Evolutionary conservation across 2,113 vertebrate species (phyloP), one percentile per base, ranked within the genome.

Genomic region (Lutjanus erythropterus): DNA sequence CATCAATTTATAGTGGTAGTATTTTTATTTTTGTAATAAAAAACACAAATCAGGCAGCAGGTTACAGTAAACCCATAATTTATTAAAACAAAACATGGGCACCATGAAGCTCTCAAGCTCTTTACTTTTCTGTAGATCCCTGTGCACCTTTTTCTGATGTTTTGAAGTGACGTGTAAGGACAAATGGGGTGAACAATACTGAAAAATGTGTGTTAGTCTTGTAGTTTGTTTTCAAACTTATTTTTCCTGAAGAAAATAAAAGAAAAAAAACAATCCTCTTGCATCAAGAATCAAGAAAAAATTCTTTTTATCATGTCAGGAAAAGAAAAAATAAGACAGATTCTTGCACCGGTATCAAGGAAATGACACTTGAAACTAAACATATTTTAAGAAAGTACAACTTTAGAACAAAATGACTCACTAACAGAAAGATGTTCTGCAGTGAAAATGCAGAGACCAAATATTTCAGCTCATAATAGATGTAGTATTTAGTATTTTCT

Each of bases 131-230:
- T 19, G 9, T 23, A 23, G 19, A 7, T n/a, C 7, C 33, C 12
- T 35, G 0, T 23, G 5, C 1, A 23, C 5, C 0, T 0, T 5
- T 39, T 11, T 8, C 0, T 23, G 23, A 39, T 23, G 19, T 35
- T 59, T 35, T 23, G 6, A 9, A 18, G 25, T 52, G 50, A 6
- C 25, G 16, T 14, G 49, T 27, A 29, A 56, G 27, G 4, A 15
- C 21, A 59, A 19, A 53, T 4, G 14, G 25, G 15, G 8, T 10
- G 41, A 62, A 44, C 18, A 42, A 19, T n/a, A 29, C 3, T 33
- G 7, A 65, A 46, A 31, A 46, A 12, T 46, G 9, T 19, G 12
- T 16, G 33, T 35, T 23, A 23, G 21, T 55, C n/a, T 27, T 53
- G 0, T 18, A 15, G 50, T 39, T 55, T 11, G 9, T 19, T 33